Conservation (phyloP, 92 coral and sea anemone species). For the Metridium senile region DNA sequence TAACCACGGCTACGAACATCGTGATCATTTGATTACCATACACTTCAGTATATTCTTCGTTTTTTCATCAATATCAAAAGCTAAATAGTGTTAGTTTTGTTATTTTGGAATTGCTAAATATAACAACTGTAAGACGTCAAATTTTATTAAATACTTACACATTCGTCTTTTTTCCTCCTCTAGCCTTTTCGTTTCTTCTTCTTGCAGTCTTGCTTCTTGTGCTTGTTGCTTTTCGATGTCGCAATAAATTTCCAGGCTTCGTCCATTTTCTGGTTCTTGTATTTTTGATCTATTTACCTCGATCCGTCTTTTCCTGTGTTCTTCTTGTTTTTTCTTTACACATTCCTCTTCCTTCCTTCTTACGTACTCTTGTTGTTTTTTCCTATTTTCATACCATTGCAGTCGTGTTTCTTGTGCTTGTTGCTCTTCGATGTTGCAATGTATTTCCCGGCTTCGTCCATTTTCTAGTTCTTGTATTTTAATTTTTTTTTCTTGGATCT, state of each 20-base stretch:
- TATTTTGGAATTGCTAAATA: not conserved
- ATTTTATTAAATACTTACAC: not conserved
- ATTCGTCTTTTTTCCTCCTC: slow-evolving; percentile 1
- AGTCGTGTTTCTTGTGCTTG: not conserved
- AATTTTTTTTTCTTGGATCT: not conserved
- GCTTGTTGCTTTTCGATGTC: not conserved
- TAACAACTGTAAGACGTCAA: not conserved
- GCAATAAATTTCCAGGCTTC: not conserved
- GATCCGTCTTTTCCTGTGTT: not conserved
- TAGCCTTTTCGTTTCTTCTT: not conserved
- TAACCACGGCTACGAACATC: too few species aligned
- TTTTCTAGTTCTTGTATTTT: not conserved
- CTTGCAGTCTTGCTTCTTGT: not conserved
- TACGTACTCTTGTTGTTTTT: not conserved
- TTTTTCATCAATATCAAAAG: too few species aligned
- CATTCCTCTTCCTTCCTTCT: not conserved
- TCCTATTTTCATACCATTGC: not conserved
- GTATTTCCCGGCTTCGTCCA: not conserved
- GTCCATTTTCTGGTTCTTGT: not conserved
- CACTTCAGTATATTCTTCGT: too few species aligned
- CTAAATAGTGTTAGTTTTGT: too few species aligned
- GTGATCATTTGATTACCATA: too few species aligned
- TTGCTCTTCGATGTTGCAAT: not conserved
- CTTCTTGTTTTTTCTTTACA: slow-evolving; percentile 5
- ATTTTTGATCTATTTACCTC: not conserved